A percentile compares a stretch with the other conserved stretches of the same genome.
Conservation (phyloP, 2,888 invertebrate species). For the Heliconius charithonia region DNA sequence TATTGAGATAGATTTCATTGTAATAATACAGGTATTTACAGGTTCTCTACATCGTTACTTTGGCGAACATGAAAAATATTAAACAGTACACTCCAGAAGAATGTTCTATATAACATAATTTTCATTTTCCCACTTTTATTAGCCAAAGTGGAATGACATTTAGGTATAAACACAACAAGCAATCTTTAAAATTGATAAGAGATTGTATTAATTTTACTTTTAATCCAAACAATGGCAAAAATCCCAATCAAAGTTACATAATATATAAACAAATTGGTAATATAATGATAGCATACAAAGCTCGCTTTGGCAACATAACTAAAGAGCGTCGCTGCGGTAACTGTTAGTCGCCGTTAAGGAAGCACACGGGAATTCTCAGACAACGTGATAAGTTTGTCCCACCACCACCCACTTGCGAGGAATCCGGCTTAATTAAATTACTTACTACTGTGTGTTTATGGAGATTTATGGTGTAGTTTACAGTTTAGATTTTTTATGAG, state of each 20-base stretch:
- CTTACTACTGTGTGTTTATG: conserved; percentile 23
- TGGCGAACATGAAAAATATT: too few species aligned
- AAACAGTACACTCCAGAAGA: too few species aligned
- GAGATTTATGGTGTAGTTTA: conserved; percentile 18
- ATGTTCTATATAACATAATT: too few species aligned
- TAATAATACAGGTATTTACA: too few species aligned
- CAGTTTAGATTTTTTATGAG: neutral
- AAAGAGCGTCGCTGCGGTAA: conserved; percentile 32
- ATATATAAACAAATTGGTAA: neutral
- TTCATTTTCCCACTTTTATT: too few species aligned
- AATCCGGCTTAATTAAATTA: conserved; percentile 34
- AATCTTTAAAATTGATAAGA: too few species aligned
- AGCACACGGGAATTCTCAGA: conserved; percentile 34
- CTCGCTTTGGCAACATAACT: neutral
- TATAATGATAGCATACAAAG: neutral
- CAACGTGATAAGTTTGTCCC: conserved; percentile 34
- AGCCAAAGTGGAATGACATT: too few species aligned
- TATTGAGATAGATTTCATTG: too few species aligned
- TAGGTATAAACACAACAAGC: too few species aligned
- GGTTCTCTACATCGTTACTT: too few species aligned
- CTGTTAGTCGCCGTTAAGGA: conserved; percentile 36
- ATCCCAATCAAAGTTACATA: neutral
- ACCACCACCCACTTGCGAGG: conserved; percentile 26
- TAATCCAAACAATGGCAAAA: neutral
- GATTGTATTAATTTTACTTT: neutral